These are phyloP conservation scores for Corvus moneduloides DNA, from an alignment of 2,113 vertebrate genomes.

Conservation along the genomic window DNA sequence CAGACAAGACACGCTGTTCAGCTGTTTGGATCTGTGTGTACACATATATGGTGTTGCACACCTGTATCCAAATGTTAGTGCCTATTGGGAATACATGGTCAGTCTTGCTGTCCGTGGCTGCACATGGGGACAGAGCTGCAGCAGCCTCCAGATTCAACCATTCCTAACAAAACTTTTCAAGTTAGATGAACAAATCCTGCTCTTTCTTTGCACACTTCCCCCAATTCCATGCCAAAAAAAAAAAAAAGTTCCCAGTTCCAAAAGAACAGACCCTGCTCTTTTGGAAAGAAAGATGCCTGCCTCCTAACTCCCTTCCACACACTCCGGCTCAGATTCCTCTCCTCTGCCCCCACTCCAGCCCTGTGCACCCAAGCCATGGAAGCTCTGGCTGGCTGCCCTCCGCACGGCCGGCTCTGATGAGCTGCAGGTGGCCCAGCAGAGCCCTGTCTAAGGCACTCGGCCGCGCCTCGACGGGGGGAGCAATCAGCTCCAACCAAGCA, in stretches of 20 bases:
- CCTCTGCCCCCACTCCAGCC: background rate
- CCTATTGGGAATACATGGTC: accelerated
- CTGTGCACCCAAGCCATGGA: background rate
- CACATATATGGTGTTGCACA: accelerated
- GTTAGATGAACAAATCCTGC: background rate
- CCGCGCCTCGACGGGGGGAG: background rate
- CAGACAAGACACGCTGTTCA: background rate
- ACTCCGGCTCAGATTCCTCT: background rate
- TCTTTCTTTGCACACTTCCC: background rate
- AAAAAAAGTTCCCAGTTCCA: background rate
- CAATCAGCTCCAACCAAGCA: background rate
- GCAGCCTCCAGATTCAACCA: background rate
- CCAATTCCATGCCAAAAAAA: accelerated
- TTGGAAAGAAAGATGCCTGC: background rate
- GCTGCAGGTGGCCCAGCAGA: constrained; percentile 18
- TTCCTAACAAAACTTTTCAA: background rate
- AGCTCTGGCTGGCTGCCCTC: background rate
- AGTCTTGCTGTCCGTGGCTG: background rate
- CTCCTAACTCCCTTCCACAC: background rate
- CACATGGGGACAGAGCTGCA: background rate
- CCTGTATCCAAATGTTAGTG: background rate
- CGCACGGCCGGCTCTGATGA: background rate
- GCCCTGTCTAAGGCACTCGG: background rate
- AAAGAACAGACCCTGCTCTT: background rate
- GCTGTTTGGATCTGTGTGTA: background rate